phyloP scores from a whole-genome alignment of 2,113 vertebrate species.

The Rhegmatorhina hoffmannsi region DNA sequence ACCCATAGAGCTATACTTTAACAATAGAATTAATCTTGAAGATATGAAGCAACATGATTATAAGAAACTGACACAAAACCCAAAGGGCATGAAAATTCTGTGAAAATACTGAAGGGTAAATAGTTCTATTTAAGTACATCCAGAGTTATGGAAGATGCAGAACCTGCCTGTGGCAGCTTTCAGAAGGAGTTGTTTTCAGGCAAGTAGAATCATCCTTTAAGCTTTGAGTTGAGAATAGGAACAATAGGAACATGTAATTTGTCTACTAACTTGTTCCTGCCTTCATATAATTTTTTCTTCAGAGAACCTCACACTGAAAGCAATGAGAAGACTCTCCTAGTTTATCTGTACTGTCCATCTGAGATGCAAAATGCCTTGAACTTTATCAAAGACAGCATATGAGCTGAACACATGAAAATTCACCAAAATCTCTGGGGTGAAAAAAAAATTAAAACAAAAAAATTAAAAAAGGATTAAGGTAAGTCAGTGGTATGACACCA shows the following conservation, averaged over 20 bases:
- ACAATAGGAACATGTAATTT: not conserved
- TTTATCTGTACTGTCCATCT: not conserved
- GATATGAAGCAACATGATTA: not conserved
- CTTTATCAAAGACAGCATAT: not conserved
- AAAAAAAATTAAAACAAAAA: accelerated
- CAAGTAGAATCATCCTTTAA: not conserved
- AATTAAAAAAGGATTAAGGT: not conserved
- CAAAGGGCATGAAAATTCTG: not conserved
- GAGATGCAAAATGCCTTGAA: not conserved
- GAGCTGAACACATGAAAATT: not conserved
- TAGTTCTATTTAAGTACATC: not conserved
- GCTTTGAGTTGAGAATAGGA: not conserved
- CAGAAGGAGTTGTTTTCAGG: not conserved
- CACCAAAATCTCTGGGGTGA: not conserved
- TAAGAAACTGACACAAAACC: not conserved
- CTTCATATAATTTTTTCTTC: not conserved
- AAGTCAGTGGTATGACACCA: not conserved
- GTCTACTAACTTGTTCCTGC: not conserved
- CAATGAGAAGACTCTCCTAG: not conserved
- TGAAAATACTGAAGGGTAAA: not conserved
- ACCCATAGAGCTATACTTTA: not conserved
- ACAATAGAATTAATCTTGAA: not conserved
- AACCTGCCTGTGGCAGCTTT: not conserved
- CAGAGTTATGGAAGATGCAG: not conserved
- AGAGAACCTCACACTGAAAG: not conserved